These are phyloP conservation scores for Thumatha senex DNA, from an alignment of 2,888 invertebrate genomes.

Conservation along the genomic window DNA sequence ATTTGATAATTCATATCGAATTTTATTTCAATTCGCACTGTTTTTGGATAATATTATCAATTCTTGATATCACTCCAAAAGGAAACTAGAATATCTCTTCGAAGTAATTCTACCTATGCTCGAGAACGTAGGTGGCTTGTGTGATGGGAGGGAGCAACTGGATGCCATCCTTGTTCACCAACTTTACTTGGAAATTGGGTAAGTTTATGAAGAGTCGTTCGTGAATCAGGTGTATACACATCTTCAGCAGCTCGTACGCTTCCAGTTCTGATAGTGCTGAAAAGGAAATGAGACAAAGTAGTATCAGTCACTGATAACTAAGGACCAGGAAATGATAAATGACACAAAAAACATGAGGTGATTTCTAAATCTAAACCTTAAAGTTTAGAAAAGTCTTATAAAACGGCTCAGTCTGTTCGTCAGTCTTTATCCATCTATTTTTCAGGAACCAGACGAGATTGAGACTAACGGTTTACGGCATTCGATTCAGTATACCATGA, in stretches of 20 bases:
- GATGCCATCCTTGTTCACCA: constrained; percentile 92
- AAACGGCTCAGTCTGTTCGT: too few species aligned
- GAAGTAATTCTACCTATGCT: neutral
- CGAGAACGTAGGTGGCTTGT: constrained; percentile 14
- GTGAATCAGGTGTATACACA: constrained; percentile 94
- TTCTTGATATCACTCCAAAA: too few species aligned
- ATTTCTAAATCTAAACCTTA: too few species aligned
- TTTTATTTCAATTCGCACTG: too few species aligned
- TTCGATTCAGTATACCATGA: too few species aligned
- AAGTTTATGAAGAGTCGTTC: constrained; percentile 94
- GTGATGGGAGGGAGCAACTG: constrained; percentile 87
- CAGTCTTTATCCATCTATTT: too few species aligned
- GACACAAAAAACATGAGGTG: neutral
- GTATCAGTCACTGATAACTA: neutral
- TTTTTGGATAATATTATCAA: too few species aligned
- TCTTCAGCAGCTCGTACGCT: constrained; percentile 91
- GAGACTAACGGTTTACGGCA: too few species aligned
- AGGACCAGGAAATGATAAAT: neutral
- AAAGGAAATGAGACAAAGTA: constrained; percentile 35
- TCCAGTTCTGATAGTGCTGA: constrained; percentile 88
- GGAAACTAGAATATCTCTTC: too few species aligned
- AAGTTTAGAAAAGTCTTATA: too few species aligned
- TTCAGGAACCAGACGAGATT: too few species aligned
- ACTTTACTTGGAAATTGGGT: constrained; percentile 93
- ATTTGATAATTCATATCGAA: too few species aligned